Evolutionary conservation across 2,113 vertebrate genomes (phyloP), one percentile per base, ranked within the genome.

Genomic region (Misgurnus anguillicaudatus): DNA sequence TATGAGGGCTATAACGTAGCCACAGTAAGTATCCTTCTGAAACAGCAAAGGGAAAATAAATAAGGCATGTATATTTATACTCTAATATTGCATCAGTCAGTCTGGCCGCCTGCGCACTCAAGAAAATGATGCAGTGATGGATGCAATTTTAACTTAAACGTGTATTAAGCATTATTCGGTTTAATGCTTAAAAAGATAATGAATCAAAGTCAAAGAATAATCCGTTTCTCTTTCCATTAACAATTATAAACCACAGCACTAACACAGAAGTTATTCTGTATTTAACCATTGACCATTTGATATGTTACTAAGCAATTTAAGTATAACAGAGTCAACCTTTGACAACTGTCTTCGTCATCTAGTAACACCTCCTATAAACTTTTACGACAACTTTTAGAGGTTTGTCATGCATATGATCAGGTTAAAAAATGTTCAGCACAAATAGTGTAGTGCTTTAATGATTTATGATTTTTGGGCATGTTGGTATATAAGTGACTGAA

Each of bases 1-100:
- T 94, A 93, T 10, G 93, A 94, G 75, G 93, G 93, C 47, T 90
- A 92, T 86, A 72, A 86, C 75, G 86, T 88, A 14, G 70, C 87
- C n/a, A 91, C 31, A 77, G 93, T 94, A 80, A 89, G 87, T 66
- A 65, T 73, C 41, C 16, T 47, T 6, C 9, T 57, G 42, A 64
- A 66, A 14, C 55, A 5, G 10, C 31, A 71, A 41, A 51, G 19
- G 67, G 47, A 14, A 69, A 53, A 69, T 65, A 47, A 47, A 47
- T 47, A 0, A 47, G 9, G 45, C 45, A 4, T 31, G 19, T 47
- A 38, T 70, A n/a, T 10, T 31, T 55, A 31, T 31, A 31, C 24
- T 31, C 24, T 14, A 48, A 70, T 55, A 36, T 16, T 13, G 48
- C n/a, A 45, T 45, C 9, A 47, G 42, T 10, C 9, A 62, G 24